A percentile compares a stretch with the other conserved stretches of the same genome.
phyloP scores from a whole-genome alignment of 2,888 invertebrate species.

The Hermodice carunculata region DNA sequence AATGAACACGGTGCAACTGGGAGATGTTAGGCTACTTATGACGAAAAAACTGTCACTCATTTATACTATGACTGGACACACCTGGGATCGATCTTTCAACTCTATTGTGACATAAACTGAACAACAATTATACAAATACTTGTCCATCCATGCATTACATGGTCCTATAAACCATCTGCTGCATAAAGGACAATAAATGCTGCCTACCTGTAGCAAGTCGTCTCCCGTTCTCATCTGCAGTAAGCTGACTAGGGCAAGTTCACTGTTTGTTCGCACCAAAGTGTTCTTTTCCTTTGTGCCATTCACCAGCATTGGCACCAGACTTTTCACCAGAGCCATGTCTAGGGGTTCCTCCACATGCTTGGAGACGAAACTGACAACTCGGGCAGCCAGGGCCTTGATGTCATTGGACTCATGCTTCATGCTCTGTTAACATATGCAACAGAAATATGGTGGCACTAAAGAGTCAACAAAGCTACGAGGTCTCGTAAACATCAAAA shows the following conservation, averaged over 20 bases:
- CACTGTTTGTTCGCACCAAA: conserved; percentile 93
- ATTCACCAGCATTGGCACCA: conserved; percentile 92
- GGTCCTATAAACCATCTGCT: too few species aligned
- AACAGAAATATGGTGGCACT: too few species aligned
- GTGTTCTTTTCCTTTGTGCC: conserved; percentile 99
- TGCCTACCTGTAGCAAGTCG: conserved; percentile 50
- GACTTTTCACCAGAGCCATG: conserved; percentile 9
- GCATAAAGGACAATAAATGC: background rate
- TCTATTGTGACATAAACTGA: too few species aligned
- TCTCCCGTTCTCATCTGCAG: conserved; percentile 82
- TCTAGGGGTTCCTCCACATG: conserved; percentile 51
- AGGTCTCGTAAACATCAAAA: too few species aligned
- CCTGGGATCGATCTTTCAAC: too few species aligned
- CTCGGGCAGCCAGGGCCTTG: conserved; percentile 89
- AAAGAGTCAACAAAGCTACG: too few species aligned
- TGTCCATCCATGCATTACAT: too few species aligned
- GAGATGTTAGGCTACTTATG: too few species aligned
- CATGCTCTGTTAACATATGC: conserved; percentile 74
- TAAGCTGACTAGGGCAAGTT: conserved; percentile 89
- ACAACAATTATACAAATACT: too few species aligned
- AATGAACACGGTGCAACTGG: too few species aligned
- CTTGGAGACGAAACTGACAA: conserved; percentile 82
- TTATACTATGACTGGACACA: too few species aligned
- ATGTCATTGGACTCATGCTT: conserved; percentile 95
- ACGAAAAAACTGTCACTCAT: too few species aligned